phyloP scores from a whole-genome alignment of 2,888 invertebrate species.

The Xylocampa areola region DNA sequence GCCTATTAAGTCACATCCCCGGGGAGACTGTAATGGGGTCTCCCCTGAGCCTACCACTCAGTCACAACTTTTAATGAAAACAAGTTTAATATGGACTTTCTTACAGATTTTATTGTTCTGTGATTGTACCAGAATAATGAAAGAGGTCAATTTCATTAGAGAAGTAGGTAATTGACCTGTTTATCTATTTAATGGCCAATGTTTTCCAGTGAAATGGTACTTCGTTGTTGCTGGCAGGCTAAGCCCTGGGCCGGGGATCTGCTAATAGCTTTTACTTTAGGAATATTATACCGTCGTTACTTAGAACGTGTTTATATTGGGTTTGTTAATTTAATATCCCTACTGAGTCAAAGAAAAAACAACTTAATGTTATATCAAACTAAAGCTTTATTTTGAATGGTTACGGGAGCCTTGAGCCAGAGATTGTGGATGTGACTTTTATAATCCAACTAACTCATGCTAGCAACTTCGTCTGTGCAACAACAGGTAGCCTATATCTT shows the following conservation, averaged over 20 bases:
- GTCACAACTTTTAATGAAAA: constrained; percentile 1
- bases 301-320: constrained; percentile 7
- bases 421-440: too few relatives aligned
- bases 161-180: constrained; percentile 26
- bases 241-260: constrained; percentile 20
- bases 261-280: constrained; percentile 37
- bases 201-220: constrained; percentile 15
- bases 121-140: constrained; percentile 25
- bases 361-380: too few relatives aligned
- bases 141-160: constrained; percentile 40
- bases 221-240: constrained; percentile 31
- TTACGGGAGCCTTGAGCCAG: too few relatives aligned
- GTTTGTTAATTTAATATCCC: too few relatives aligned
- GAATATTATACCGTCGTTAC: constrained; percentile 19
- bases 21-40: too few relatives aligned
- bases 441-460: too few relatives aligned
- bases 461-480: too few relatives aligned
- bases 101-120: neutral
- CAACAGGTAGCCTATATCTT: too few relatives aligned
- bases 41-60: neutral
- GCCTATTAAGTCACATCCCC: too few relatives aligned
- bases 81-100: constrained; percentile 3
- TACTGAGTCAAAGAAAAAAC: too few relatives aligned
- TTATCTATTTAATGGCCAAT: constrained; percentile 44
- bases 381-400: too few relatives aligned